Base-by-base conservation (phyloP, 2,797 vertebrate species). In the Naso thynnoides region DNA sequence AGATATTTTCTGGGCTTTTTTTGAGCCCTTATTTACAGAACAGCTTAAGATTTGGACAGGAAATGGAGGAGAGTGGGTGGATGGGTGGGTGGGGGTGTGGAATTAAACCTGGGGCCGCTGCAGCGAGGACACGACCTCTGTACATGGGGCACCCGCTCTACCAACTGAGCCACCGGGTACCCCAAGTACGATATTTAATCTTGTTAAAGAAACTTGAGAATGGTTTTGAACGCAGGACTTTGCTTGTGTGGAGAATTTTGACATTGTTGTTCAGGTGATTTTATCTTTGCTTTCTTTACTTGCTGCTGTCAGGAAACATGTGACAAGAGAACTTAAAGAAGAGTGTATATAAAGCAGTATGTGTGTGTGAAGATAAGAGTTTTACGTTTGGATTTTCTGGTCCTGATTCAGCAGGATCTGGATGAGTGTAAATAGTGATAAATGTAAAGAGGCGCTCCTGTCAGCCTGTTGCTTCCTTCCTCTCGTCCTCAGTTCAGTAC, bases 401-500 rank as follows among this genome's bases (percentile, higher is more conserved):
- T 64, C 5, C 47, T 11, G 41, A 41, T 42, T 11, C 38, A 16
- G 38, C 11, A 38, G 18, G 16, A 19, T 36, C 9, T 24, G n/a
- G 13, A 42, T 1, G 16, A 18, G 16, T 18, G 15, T 18, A 16
- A 41, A 5, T 41, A 14, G 16, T 41, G 2, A 18, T 18, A 14
- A 18, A 41, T 18, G 7, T 41, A 41, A 41, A 15, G 14, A 39
- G 13, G 15, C 4, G 36, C 1, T 68, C 23, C 15, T 19, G 24
- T 59, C 8, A 21, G 15, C 19, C 6, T 9, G 7, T 21, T 36
- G 57, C 33, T 52, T 23, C 26, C 21, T 59, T 21, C 19, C 8
- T 1, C 27, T 23, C 11, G 4, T 60, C 78, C 56, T 38, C 84
- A 97, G 97, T 78, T 59, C 94, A 93, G 52, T 97, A 96, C 79